Evolutionary conservation across 2,888 invertebrate species (phyloP).

Genomic region (Morpho achilles): DNA sequence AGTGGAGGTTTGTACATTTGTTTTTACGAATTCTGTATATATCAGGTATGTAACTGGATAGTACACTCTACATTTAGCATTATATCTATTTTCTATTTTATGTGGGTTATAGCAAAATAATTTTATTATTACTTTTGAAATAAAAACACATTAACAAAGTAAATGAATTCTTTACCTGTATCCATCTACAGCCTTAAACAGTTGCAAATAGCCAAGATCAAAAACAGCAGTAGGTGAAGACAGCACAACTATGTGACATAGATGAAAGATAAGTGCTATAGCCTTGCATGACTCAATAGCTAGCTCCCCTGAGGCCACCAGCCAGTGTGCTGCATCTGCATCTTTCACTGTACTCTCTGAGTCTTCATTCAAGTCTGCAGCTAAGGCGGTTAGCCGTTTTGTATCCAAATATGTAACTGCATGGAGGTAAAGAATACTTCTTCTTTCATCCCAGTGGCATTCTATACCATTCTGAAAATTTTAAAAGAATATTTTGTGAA

Average conservation of each 20-base stretch:
- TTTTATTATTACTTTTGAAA: no score
- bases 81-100: no score
- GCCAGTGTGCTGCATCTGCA: slow-evolving; percentile 78
- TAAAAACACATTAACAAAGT: no score
- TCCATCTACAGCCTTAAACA: slow-evolving; percentile 89
- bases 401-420: slow-evolving; percentile 72
- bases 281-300: slow-evolving; percentile 80
- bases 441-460: slow-evolving; percentile 78
- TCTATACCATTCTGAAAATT: slow-evolving; percentile 73
- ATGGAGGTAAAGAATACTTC: slow-evolving; percentile 73
- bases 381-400: slow-evolving; percentile 47
- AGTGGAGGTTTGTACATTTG: no score
- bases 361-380: slow-evolving; percentile 50
- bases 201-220: slow-evolving; percentile 89
- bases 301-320: slow-evolving; percentile 78
- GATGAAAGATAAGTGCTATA: slow-evolving; percentile 86
- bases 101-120: no score
- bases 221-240: slow-evolving; percentile 79
- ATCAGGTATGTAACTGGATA: no score
- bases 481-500: neutral
- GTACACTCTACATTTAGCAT: no score
- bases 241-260: slow-evolving; percentile 86
- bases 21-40: no score
- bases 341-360: slow-evolving; percentile 59
- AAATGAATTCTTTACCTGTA: slow-evolving; percentile 78